These are phyloP conservation scores for Squalus acanthias DNA, from an alignment of 2,797 vertebrate species.

Conservation along the genomic window DNA sequence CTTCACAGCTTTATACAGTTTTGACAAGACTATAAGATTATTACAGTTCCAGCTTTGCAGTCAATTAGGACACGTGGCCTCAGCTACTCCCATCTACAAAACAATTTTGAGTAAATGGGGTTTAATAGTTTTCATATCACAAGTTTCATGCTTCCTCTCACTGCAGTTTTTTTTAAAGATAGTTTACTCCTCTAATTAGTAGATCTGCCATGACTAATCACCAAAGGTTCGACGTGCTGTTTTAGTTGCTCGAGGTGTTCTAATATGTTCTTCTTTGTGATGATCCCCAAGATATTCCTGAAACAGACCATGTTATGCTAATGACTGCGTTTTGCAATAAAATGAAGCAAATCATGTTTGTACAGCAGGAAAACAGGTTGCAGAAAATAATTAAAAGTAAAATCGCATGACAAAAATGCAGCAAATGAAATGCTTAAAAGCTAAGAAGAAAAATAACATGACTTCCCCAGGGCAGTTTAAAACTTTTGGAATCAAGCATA, in stretches of 20 bases:
- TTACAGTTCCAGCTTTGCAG: background rate
- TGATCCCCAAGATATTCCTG: slow-evolving; percentile 99
- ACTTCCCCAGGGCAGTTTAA: background rate
- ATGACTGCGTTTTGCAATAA: slow-evolving; percentile 76
- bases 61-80: background rate
- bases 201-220: slow-evolving; percentile 87
- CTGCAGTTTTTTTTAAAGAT: slow-evolving; percentile 58
- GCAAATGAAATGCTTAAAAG: slow-evolving; percentile 26
- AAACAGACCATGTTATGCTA: slow-evolving; percentile 93
- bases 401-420: slow-evolving; percentile 16
- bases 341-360: slow-evolving; percentile 45
- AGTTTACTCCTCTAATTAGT: slow-evolving; percentile 59
- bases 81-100: background rate
- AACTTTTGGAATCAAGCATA: background rate
- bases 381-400: slow-evolving; percentile 28
- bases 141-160: slow-evolving; percentile 81
- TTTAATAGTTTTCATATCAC: slow-evolving; percentile 50
- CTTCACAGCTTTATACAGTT: background rate
- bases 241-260: slow-evolving; percentile 99
- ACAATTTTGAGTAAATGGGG: background rate
- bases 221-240: slow-evolving; percentile 90
- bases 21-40: background rate
- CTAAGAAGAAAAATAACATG: background rate
- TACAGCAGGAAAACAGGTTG: slow-evolving; percentile 46
- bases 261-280: slow-evolving; percentile 99